Conservation (phyloP, 2,888 invertebrate species). For the Crematogaster levior region DNA sequence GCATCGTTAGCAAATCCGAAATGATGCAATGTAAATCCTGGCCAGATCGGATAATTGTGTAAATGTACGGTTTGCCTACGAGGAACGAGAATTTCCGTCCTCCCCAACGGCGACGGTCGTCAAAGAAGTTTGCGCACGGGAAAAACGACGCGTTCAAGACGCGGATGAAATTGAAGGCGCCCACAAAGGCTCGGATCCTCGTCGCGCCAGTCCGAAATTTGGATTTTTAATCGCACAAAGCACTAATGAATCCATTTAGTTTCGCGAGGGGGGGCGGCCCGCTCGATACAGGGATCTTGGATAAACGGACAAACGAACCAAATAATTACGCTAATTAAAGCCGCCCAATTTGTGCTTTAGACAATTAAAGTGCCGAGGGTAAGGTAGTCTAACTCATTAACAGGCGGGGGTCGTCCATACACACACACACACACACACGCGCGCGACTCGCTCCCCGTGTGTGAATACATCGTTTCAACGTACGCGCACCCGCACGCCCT, state of each 20-base stretch:
- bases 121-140: slow-evolving; percentile 34
- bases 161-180: slow-evolving; percentile 17
- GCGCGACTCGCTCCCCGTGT: slow-evolving; percentile 52
- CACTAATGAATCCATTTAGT: slow-evolving; percentile 74
- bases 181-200: not conserved
- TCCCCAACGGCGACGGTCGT: not conserved
- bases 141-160: not conserved
- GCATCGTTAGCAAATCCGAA: not conserved
- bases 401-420: slow-evolving; percentile 59
- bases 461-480: slow-evolving; percentile 71
- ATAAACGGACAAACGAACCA: slow-evolving; percentile 79
- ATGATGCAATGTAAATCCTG: not conserved
- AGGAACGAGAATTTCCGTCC: no score
- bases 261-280: slow-evolving; percentile 15
- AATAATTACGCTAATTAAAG: slow-evolving; percentile 85
- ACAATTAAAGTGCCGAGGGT: slow-evolving; percentile 78
- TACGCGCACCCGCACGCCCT: slow-evolving; percentile 64
- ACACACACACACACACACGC: slow-evolving; percentile 52
- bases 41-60: slow-evolving; percentile 9
- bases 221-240: slow-evolving; percentile 74
- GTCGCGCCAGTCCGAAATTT: slow-evolving; percentile 35
- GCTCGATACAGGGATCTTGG: slow-evolving; percentile 74
- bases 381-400: slow-evolving; percentile 77
- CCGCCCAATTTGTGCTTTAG: slow-evolving; percentile 83
- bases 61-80: not conserved